phyloP scores from a whole-genome alignment of 2,888 invertebrate genomes.

The Phoenoteleia sp. region DNA sequence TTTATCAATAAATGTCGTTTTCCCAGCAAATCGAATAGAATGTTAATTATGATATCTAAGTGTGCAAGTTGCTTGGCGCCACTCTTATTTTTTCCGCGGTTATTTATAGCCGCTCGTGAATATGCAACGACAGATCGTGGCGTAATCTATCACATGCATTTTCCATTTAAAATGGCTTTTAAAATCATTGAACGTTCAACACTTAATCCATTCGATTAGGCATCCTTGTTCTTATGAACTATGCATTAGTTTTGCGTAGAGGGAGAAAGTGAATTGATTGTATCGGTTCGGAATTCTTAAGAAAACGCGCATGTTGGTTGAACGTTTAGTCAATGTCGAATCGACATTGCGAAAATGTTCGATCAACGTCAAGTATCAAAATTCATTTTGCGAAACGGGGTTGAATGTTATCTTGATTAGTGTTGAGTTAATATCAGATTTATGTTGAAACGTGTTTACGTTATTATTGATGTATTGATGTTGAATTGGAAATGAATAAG shows the following conservation, averaged over 20 bases:
- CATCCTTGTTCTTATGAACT: conserved; percentile 4
- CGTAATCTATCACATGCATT: conserved; percentile 68
- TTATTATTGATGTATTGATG: no score
- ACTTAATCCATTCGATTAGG: conserved; percentile 36
- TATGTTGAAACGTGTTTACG: no score
- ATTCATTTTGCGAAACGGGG: no score
- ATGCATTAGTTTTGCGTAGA: not conserved
- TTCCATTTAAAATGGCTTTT: conserved; percentile 67
- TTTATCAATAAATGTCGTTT: conserved; percentile 64
- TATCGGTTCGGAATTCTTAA: not conserved
- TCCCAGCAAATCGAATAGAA: conserved; percentile 56
- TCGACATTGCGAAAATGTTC: conserved; percentile 2
- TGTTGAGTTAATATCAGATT: no score
- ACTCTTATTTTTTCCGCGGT: conserved; percentile 59
- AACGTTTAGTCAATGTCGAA: not conserved
- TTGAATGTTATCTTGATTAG: no score
- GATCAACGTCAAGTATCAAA: not conserved
- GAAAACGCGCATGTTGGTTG: not conserved
- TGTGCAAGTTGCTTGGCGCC: conserved; percentile 66
- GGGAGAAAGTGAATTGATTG: not conserved
- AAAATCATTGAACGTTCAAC: conserved; percentile 42
- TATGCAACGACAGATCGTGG: conserved; percentile 66
- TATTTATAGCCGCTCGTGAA: conserved; percentile 70
- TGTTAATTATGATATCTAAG: conserved; percentile 66
- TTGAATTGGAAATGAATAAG: no score